Conservation (phyloP, 2,888 invertebrate genomes). For the Apotomis capreana region DNA sequence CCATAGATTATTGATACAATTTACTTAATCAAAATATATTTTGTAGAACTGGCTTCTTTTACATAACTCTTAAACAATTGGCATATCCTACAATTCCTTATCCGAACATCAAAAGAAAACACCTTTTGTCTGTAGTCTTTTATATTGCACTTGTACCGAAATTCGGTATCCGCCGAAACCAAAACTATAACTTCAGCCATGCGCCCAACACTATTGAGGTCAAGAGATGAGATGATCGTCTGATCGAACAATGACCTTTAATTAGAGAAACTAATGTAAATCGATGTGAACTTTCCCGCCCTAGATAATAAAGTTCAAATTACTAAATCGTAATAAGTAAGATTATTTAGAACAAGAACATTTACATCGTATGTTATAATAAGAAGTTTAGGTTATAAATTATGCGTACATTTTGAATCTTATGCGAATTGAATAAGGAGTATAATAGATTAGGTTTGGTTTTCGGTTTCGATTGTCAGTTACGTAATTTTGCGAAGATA, state of each 20-base stretch:
- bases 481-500: neutral
- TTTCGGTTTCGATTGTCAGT: neutral
- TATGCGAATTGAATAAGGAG: neutral
- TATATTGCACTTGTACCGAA: too few relatives aligned
- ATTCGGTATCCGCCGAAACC: constrained; percentile 18
- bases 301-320: neutral
- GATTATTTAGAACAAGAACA: neutral
- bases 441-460: neutral
- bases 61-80: too few relatives aligned
- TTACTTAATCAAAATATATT: too few relatives aligned
- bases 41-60: too few relatives aligned
- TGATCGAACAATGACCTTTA: constrained; percentile 30
- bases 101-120: too few relatives aligned
- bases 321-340: neutral
- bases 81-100: too few relatives aligned
- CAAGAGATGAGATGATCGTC: constrained; percentile 12
- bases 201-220: constrained; percentile 20
- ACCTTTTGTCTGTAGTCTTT: too few relatives aligned
- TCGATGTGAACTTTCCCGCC: neutral
- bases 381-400: neutral
- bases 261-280: constrained; percentile 3
- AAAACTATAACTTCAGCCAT: constrained; percentile 5
- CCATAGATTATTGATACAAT: too few relatives aligned
- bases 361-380: too few relatives aligned
- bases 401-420: neutral